Evolutionary conservation across 92 coral and sea anemone species (phyloP), one percentile per base, ranked within the genome.

Genomic region (Palythoa caribaeorum): DNA sequence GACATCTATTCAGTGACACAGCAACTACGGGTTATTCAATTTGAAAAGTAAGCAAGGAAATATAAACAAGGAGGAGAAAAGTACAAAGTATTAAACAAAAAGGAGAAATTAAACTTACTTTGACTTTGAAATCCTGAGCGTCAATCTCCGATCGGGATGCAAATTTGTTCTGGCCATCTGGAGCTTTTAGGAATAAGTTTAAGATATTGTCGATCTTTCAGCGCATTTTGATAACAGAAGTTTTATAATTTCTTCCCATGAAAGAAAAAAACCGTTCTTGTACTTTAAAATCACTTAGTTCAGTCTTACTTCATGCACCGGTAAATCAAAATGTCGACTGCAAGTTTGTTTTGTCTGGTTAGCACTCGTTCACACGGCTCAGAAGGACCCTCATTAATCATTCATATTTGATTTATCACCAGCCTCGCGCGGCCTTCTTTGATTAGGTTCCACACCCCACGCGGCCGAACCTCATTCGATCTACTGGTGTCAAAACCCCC

Each of bases 1-100:
- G 73, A 68, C 73, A 68, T 68, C 73, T 68, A 68, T 68, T 68
- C 73, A 68, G 73, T n/a, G 17, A 68, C 73, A 68, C 73, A 62
- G 69, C 69, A 62, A 62, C 69, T 62, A 62, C 69, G 69, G 15
- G 20, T 17, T 62, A 62, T 62, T 62, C 69, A 62, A 62, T 62
- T 62, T 62, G 69, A 62, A 62, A 62, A 62, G 69, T 62, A 62
- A 62, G 21, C 69, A 62, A 62, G 69, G 69, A 62, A 62, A 62
- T 9, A 62, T 62, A 62, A 62, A 62, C 69, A 62, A 62, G 69
- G 69, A 62, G 69, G 69, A 62, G 69, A 62, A 62, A 12, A 62
- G 69, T 62, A 62, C 69, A 62, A 62, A 60, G 68, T 60, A 60
- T 60, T 60, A 60, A 60, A 60, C 17, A 60, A 60, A 60, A 60